Conservation (phyloP, 2,888 invertebrate species). For the Toxonevra muliebris region DNA sequence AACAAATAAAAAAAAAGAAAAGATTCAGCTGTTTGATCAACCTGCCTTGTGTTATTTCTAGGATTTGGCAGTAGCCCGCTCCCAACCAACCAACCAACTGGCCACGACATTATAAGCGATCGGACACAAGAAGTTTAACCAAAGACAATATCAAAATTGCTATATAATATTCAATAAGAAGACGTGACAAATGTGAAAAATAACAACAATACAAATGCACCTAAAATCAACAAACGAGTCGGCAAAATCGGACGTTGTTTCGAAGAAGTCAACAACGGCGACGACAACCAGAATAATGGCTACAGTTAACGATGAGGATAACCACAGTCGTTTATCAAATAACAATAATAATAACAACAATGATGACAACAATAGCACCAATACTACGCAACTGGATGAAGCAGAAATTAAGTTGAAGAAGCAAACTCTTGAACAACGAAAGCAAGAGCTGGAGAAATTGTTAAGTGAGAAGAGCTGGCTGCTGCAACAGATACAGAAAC, state of each 20-base stretch:
- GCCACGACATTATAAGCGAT: too few species aligned
- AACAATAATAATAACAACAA: conserved; percentile 23
- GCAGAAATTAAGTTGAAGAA: conserved; percentile 49
- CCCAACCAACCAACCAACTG: too few species aligned
- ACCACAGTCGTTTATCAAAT: conserved; percentile 14
- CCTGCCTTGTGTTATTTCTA: conserved; percentile 32
- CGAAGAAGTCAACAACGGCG: background rate
- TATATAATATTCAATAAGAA: background rate
- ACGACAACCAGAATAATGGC: too few species aligned
- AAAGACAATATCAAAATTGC: too few species aligned
- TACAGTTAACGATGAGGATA: conserved; percentile 11
- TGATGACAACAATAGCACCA: conserved; percentile 14
- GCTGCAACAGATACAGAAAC: conserved; percentile 62
- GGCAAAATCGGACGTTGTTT: conserved; percentile 1
- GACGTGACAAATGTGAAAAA: background rate
- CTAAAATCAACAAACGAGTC: conserved; percentile 14
- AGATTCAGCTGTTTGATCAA: background rate
- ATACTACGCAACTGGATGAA: conserved; percentile 37
- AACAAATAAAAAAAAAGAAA: background rate
- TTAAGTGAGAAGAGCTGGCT: conserved; percentile 63
- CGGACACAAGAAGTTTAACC: too few species aligned
- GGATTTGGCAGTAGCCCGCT: conserved; percentile 3
- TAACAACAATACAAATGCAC: conserved; percentile 23
- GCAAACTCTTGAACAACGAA: conserved; percentile 59
- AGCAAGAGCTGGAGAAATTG: conserved; percentile 59